phyloP scores from a whole-genome alignment of 2,888 invertebrate genomes.

The Sclerodermus sp. region DNA sequence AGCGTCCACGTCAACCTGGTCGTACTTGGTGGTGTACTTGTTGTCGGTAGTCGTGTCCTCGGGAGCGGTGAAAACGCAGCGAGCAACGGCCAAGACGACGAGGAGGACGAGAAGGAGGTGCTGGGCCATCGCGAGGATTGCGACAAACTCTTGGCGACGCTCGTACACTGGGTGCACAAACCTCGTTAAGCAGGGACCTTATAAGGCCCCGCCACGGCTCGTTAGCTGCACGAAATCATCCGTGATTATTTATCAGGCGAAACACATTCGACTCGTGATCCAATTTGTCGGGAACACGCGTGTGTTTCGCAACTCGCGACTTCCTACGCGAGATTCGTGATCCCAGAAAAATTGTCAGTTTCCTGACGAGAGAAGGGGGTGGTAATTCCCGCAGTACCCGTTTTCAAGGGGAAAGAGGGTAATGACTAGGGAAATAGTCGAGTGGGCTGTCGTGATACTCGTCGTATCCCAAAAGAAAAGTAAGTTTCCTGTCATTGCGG shows the following conservation, averaged over 20 bases:
- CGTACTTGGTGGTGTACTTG: constrained; percentile 69
- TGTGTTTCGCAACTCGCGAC: neutral
- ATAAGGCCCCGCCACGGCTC: constrained; percentile 20
- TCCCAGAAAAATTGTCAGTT: too few species aligned
- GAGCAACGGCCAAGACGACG: neutral
- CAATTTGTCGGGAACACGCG: too few species aligned
- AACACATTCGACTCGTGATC: too few species aligned
- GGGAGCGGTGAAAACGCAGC: constrained; percentile 9
- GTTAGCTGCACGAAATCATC: constrained; percentile 36
- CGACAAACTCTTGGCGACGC: constrained; percentile 3
- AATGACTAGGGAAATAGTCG: too few species aligned
- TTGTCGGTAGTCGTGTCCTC: neutral
- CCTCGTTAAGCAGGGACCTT: constrained; percentile 14
- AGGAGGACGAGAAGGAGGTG: too few species aligned
- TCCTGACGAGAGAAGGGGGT: too few species aligned
- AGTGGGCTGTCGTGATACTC: too few species aligned
- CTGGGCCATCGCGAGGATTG: neutral
- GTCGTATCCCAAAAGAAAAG: too few species aligned
- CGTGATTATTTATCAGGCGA: neutral
- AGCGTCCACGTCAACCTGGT: constrained; percentile 69
- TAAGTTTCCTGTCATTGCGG: too few species aligned
- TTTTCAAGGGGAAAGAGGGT: too few species aligned
- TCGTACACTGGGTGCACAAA: neutral
- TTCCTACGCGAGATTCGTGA: constrained; percentile 5
- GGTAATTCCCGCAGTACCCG: too few species aligned